Conservation (phyloP, 2,797 vertebrate species). For the Vipera latastei region DNA sequence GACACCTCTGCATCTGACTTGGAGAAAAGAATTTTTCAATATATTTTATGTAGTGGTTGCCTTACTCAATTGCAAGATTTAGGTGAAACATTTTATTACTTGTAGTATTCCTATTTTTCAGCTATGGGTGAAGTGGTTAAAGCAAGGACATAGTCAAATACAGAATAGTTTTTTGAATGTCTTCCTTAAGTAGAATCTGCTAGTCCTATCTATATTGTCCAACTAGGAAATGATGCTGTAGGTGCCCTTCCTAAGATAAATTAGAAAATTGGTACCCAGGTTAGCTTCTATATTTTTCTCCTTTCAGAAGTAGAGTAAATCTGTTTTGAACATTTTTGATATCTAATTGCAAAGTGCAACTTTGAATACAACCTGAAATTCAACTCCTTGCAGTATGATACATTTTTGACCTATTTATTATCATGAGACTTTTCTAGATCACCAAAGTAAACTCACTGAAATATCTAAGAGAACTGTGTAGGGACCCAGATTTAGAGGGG, state of each 20-base stretch:
- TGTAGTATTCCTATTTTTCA: not conserved
- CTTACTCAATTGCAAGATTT: not conserved
- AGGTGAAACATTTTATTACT: not conserved
- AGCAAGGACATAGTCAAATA: not conserved
- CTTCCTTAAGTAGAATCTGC: not conserved
- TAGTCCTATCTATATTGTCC: not conserved
- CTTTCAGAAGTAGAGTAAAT: not conserved
- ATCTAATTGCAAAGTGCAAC: not conserved
- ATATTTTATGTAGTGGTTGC: not conserved
- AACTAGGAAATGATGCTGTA: not conserved
- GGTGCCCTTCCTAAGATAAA: not conserved
- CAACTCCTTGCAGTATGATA: not conserved
- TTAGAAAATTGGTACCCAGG: not conserved
- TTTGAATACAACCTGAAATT: not conserved
- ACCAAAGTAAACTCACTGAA: not conserved
- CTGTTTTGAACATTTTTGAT: not conserved
- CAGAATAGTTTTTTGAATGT: not conserved
- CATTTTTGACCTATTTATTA: not conserved
- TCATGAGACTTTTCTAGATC: not conserved
- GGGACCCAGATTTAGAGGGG: not conserved
- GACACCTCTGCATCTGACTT: not conserved
- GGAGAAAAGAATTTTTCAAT: not conserved
- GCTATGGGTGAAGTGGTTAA: not conserved
- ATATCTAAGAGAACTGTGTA: not conserved
- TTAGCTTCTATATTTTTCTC: not conserved